Conservation (phyloP, 1,140 invertebrate species). For the Grapholita molesta region DNA sequence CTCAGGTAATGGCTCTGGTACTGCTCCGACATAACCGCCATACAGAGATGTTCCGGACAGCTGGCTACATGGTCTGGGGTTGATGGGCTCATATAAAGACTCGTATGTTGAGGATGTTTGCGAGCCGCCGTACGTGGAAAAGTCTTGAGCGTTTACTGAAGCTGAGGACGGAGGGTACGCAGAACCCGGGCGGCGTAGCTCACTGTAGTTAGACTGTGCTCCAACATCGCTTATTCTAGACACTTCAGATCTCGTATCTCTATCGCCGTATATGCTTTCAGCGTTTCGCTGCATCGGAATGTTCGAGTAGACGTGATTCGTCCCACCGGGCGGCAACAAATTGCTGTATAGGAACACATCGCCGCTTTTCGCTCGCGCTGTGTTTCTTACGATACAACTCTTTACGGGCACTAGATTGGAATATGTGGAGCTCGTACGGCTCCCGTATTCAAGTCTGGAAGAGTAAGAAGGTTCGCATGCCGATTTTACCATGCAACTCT, state of each 20-base stretch:
- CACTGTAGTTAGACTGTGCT: constrained; percentile 88
- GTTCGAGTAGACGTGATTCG: constrained; percentile 77
- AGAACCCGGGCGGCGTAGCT: constrained; percentile 81
- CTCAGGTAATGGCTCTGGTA: constrained; percentile 87
- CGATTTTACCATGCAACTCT: constrained; percentile 71
- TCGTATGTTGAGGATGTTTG: constrained; percentile 89
- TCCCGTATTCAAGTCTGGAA: constrained; percentile 65
- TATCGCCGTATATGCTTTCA: constrained; percentile 71
- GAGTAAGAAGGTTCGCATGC: constrained; percentile 73
- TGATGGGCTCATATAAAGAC: constrained; percentile 95
- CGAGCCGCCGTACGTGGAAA: constrained; percentile 82
- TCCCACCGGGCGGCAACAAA: constrained; percentile 69
- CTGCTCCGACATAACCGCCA: constrained; percentile 87
- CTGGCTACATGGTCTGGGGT: constrained; percentile 90
- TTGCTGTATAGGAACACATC: constrained; percentile 79
- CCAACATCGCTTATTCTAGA: constrained; percentile 66
- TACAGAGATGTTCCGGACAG: constrained; percentile 87
- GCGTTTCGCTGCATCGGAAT: constrained; percentile 56
- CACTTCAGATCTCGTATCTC: constrained; percentile 64
- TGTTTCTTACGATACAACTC: constrained; percentile 74
- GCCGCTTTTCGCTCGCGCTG: constrained; percentile 63
- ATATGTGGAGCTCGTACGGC: constrained; percentile 65
- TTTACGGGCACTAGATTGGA: constrained; percentile 75
- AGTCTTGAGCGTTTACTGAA: constrained; percentile 75
- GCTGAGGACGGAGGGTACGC: constrained; percentile 73